phyloP scores from a whole-genome alignment of 2,797 vertebrate genomes.

The Mycteria americana region DNA sequence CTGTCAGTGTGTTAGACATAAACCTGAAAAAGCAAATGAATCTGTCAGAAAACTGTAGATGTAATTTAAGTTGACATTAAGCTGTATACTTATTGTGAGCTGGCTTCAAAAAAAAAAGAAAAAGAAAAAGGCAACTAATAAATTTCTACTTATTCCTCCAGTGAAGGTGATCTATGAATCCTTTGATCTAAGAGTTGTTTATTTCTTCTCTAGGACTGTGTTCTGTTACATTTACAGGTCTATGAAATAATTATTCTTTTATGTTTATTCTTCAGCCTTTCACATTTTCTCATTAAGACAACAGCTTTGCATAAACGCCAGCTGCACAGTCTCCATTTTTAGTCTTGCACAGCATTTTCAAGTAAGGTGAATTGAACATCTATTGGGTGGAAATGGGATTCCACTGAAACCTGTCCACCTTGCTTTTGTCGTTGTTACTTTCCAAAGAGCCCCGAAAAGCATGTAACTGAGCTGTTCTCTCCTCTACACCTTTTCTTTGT shows the following conservation, averaged over 20 bases:
- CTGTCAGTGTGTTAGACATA: conserved; percentile 74
- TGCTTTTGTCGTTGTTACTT: neutral
- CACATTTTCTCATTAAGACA: conserved; percentile 69
- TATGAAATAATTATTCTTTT: conserved; percentile 69
- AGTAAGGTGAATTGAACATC: conserved; percentile 21
- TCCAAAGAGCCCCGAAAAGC: conserved; percentile 4
- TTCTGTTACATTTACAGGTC: conserved; percentile 66
- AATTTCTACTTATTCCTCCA: conserved; percentile 57
- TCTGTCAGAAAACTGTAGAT: conserved; percentile 64
- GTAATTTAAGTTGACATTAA: conserved; percentile 71
- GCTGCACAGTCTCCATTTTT: conserved; percentile 61
- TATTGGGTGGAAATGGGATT: neutral
- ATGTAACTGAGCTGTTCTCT: neutral
- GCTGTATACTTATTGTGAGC: conserved; percentile 47
- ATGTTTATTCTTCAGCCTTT: conserved; percentile 58
- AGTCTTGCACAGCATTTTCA: conserved; percentile 19
- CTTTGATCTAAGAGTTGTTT: conserved; percentile 70
- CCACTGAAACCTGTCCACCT: neutral
- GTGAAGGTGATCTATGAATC: conserved; percentile 36
- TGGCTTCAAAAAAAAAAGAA: neutral
- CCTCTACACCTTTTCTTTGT: neutral
- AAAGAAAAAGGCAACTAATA: conserved; percentile 53
- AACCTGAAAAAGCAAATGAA: conserved; percentile 73
- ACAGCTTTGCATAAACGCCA: conserved; percentile 62
- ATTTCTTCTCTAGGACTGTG: conserved; percentile 60